Conservation (phyloP, 1,140 invertebrate genomes). For the Pseudomyrmex gracilis region DNA sequence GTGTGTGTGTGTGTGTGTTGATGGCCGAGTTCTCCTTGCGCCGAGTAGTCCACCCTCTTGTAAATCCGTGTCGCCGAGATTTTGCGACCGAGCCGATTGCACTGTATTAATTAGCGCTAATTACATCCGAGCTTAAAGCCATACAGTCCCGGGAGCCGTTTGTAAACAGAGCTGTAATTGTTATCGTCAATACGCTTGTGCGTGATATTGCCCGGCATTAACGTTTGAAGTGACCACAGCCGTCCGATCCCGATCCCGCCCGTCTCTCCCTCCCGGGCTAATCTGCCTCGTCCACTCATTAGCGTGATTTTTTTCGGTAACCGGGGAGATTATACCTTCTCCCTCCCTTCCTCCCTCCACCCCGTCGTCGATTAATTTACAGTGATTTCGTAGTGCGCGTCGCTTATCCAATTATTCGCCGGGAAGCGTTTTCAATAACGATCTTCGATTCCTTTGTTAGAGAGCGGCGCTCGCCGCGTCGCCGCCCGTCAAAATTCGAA, state of each 20-base stretch:
- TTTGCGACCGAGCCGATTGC: constrained; percentile 10
- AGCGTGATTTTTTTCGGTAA: constrained; percentile 73
- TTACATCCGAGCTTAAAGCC: constrained; percentile 70
- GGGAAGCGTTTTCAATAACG: constrained; percentile 51
- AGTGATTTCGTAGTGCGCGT: constrained; percentile 64
- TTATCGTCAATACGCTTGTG: constrained; percentile 64
- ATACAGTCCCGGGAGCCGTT: constrained; percentile 53
- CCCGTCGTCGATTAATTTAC: constrained; percentile 70
- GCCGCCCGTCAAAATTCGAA: constrained; percentile 13
- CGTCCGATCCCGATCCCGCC: constrained; percentile 57
- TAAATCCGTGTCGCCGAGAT: constrained; percentile 25
- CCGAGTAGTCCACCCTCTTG: not conserved
- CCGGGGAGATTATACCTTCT: constrained; percentile 56
- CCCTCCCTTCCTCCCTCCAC: not conserved
- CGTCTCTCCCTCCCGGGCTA: not conserved
- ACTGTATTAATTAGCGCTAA: constrained; percentile 75
- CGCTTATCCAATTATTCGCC: constrained; percentile 75
- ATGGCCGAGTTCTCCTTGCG: not conserved
- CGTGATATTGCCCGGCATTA: constrained; percentile 49
- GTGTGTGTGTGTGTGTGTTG: too few relatives aligned
- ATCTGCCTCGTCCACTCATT: constrained; percentile 73
- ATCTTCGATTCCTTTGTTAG: constrained; percentile 58
- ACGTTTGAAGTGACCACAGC: constrained; percentile 77
- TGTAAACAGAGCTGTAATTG: constrained; percentile 69
- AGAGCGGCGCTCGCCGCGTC: constrained; percentile 4